A percentile compares a stretch with the other conserved stretches of the same genome.
These are phyloP conservation scores for Hydroisotoma schaefferi DNA, from an alignment of 2,888 invertebrate genomes.

Conservation along the genomic window DNA sequence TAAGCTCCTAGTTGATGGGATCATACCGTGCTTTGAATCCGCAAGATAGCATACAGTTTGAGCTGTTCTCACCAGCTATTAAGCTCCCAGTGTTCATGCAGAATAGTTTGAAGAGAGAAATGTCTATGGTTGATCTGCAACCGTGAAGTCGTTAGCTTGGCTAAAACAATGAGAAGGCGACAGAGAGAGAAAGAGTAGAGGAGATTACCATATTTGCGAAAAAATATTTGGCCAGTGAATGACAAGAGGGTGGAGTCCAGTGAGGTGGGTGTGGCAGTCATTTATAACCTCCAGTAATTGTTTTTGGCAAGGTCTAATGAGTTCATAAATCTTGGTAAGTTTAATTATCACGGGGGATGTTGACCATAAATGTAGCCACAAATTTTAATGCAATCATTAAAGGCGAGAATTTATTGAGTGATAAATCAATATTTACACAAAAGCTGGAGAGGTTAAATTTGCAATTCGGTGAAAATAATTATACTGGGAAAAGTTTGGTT, in stretches of 20 bases:
- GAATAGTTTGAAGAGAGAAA: no score
- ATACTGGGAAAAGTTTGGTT: no score
- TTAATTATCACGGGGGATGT: slow-evolving; percentile 13
- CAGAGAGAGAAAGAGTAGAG: no score
- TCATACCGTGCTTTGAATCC: no score
- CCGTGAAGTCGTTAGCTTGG: background rate
- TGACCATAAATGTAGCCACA: slow-evolving; percentile 1
- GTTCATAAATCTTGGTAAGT: slow-evolving; percentile 14
- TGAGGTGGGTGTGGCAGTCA: slow-evolving; percentile 19
- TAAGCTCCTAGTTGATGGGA: no score
- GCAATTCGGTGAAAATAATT: no score
- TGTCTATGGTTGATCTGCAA: background rate
- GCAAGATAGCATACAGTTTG: no score
- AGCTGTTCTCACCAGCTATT: no score
- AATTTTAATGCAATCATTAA: slow-evolving; percentile 11
- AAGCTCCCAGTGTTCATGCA: no score
- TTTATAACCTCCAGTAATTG: slow-evolving; percentile 23
- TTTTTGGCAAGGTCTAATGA: slow-evolving; percentile 31
- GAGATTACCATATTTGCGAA: slow-evolving; percentile 6
- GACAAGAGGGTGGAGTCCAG: slow-evolving; percentile 18
- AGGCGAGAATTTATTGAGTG: slow-evolving; percentile 8
- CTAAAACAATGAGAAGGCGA: no score
- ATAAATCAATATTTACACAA: slow-evolving; percentile 15
- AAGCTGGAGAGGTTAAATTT: no score
- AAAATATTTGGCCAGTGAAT: slow-evolving; percentile 11